A percentile compares a stretch with the other conserved stretches of the same genome.
These are phyloP conservation scores for Thunnus maccoyii DNA, from an alignment of 2,113 vertebrate species.

Conservation along the genomic window DNA sequence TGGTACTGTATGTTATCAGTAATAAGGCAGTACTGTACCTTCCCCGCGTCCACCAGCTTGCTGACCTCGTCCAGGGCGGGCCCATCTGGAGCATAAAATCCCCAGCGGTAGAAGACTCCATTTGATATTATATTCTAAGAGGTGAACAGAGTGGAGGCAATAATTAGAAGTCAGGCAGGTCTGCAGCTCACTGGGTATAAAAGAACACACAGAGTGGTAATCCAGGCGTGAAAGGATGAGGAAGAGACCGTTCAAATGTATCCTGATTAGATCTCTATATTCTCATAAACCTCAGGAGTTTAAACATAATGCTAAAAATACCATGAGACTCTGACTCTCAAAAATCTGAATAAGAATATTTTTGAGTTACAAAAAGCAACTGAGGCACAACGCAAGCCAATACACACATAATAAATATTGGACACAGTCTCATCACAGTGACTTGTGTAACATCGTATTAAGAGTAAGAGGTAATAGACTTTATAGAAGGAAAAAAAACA, in stretches of 20 bases:
- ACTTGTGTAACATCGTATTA: background rate
- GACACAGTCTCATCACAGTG: background rate
- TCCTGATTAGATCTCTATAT: background rate
- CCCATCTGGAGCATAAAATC: constrained; percentile 91
- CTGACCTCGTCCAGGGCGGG: constrained; percentile 89
- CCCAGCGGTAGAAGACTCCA: constrained; percentile 96
- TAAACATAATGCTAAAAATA: background rate
- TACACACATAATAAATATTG: background rate
- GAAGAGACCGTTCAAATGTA: background rate
- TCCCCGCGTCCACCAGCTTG: constrained; percentile 89
- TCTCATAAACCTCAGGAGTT: background rate
- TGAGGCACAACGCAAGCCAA: background rate
- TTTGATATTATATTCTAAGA: constrained; percentile 86
- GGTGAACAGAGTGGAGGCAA: constrained; percentile 49
- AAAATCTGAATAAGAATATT: background rate
- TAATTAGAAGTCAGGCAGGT: constrained; percentile 11
- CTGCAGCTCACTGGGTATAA: background rate
- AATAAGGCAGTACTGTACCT: constrained; percentile 83
- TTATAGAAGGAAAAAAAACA: background rate
- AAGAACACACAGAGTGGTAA: background rate
- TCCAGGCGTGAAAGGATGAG: background rate
- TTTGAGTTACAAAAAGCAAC: background rate
- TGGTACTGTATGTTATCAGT: background rate
- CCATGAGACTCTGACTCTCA: too few relatives aligned
- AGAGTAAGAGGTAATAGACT: background rate